Percentiles rank a stretch among this genome's conserved stretches.
Conservation (phyloP, 1,140 invertebrate genomes). For the Ectropis grisescens region DNA sequence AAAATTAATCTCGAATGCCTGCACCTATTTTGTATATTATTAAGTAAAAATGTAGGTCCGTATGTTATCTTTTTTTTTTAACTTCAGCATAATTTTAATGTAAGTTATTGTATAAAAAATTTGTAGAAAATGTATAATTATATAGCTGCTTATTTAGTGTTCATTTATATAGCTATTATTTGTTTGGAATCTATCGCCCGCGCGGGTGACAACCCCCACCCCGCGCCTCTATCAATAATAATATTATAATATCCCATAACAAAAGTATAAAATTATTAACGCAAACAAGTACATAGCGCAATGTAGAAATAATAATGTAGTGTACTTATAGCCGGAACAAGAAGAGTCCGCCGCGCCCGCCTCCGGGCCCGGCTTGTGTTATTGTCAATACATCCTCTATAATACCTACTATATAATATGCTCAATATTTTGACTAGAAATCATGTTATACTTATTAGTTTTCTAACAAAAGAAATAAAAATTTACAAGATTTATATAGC, state of each 20-base stretch:
- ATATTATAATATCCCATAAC: slow-evolving; percentile 11
- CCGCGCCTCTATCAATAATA: too few relatives aligned
- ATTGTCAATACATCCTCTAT: slow-evolving; percentile 59
- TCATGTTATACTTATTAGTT: slow-evolving; percentile 59
- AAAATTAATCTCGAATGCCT: slow-evolving; percentile 20
- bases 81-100: too few relatives aligned
- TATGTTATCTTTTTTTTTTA: too few relatives aligned
- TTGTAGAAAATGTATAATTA: too few relatives aligned
- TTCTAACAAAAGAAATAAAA: slow-evolving; percentile 63
- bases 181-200: too few relatives aligned
- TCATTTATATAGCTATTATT: too few relatives aligned
- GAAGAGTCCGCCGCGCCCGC: slow-evolving; percentile 6
- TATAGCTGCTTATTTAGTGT: too few relatives aligned
- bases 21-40: slow-evolving; percentile 8
- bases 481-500: slow-evolving; percentile 57
- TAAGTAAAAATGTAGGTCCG: too few relatives aligned
- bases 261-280: slow-evolving; percentile 27
- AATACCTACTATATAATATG: slow-evolving; percentile 65
- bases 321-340: slow-evolving; percentile 47
- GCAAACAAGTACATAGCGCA: slow-evolving; percentile 21
- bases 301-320: slow-evolving; percentile 41
- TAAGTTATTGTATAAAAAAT: too few relatives aligned
- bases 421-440: slow-evolving; percentile 70
- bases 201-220: too few relatives aligned
- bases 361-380: slow-evolving; percentile 43